Evolutionary conservation across 2,797 vertebrate genomes (phyloP), one percentile per base, ranked within the genome.

Genomic region (Diplodus puntazzo): DNA sequence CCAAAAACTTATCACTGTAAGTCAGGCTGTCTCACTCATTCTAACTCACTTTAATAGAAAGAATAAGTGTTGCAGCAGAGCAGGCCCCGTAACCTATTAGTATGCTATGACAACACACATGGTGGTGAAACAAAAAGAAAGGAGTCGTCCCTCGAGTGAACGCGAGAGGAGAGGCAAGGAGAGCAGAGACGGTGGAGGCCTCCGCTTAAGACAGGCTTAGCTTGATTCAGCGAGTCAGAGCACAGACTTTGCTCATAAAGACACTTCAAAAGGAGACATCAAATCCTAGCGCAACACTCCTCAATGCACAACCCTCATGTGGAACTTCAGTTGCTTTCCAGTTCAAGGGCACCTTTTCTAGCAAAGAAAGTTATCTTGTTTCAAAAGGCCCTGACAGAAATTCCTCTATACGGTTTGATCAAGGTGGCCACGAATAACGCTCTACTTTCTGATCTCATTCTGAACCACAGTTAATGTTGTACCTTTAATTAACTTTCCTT

Each of bases 251-350:
- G 85, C 89, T 93, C 82, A 77, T 86, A 92, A 93, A 92, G 92
- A 93, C 92, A 95, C 94, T 95, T 95, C 94, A 95, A 95, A 96
- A 75, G 87, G 77, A 92, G 84, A 89, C 86, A 80, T 90, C 84
- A 94, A 94, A 94, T 94, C 93, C 90, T 80, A 0, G 78, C 50
- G 69, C 86, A 78, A 70, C 84, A 59, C 85, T 87, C 81, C 83
- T 88, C 87, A 73, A 85, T 67, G 82, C 91, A 21, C 80, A 90
- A 81, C 39, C 82, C 85, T 92, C 88, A 52, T 81, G 89, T 89
- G 87, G 84, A 90, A 84, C 89, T 72, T 85, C 81, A 71, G 48
- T 82, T 73, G 77, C 82, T 90, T 89, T 83, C 69, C 78, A 83
- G 80, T 93, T 94, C 90, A 95, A 95, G 93, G 92, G 91, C 88